A percentile compares a stretch with the other conserved stretches of the same genome.
Evolutionary conservation across 1,140 invertebrate species (phyloP).

Genomic region (Zaprionus camerounensis): DNA sequence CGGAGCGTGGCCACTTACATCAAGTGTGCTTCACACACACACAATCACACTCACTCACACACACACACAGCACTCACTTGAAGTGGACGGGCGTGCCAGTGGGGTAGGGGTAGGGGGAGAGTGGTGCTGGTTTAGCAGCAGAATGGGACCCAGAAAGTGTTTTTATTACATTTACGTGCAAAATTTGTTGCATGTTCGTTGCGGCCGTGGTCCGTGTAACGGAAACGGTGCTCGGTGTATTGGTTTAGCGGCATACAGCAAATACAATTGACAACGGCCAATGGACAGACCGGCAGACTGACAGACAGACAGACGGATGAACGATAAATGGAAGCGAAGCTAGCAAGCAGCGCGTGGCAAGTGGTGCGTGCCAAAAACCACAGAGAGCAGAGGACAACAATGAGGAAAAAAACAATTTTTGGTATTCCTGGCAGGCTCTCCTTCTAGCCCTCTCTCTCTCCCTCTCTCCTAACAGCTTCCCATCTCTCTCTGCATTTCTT

Average conservation of each 20-base stretch:
- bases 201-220: conserved; percentile 54
- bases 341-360: conserved; percentile 23
- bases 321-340: neutral
- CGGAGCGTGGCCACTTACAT: conserved; percentile 53
- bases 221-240: conserved; percentile 62
- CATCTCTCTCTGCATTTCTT: neutral
- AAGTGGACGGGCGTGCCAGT: conserved; percentile 57
- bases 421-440: conserved; percentile 36
- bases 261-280: conserved; percentile 61
- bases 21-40: conserved; percentile 52
- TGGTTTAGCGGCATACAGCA: conserved; percentile 60
- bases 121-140: too few relatives aligned
- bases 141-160: conserved; percentile 54
- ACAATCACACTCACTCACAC: conserved; percentile 31
- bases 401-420: conserved; percentile 38
- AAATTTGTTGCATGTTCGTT: conserved; percentile 79
- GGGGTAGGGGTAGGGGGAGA: neutral
- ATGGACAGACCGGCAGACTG: neutral
- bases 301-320: neutral
- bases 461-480: neutral
- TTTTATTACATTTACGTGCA: conserved; percentile 84
- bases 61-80: conserved; percentile 27
- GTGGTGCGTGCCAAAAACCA: conserved; percentile 41
- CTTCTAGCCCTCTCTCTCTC: too few relatives aligned
- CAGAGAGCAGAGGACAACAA: conserved; percentile 8